A percentile compares a stretch with the other conserved stretches of the same genome.
Conservation (phyloP, 2,113 vertebrate species). For the Phrynosoma blainvillii region DNA sequence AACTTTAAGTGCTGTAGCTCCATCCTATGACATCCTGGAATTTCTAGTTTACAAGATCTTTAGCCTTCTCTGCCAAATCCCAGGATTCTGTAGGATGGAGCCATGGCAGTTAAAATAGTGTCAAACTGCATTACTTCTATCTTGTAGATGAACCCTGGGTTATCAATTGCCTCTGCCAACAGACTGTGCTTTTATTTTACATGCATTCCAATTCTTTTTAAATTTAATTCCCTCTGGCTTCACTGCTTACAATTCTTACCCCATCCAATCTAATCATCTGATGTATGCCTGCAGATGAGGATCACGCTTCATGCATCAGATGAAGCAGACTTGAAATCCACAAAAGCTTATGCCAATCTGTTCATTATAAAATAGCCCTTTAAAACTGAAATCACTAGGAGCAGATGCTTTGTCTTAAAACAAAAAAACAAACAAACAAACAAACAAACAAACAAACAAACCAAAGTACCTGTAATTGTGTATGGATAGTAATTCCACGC, state of each 20-base stretch:
- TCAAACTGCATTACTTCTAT: too few species aligned
- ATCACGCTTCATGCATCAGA: neutral
- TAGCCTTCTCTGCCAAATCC: too few species aligned
- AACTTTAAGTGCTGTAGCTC: too few species aligned
- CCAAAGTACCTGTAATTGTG: constrained; percentile 92
- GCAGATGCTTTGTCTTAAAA: neutral
- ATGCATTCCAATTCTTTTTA: neutral
- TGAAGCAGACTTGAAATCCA: neutral
- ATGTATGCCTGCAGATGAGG: neutral
- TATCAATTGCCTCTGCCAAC: neutral
- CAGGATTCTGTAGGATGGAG: too few species aligned
- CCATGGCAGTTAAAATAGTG: too few species aligned
- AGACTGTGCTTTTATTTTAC: neutral
- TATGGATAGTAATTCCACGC: constrained; percentile 99
- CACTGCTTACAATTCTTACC: neutral
- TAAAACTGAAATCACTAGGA: neutral
- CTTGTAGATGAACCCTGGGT: too few species aligned
- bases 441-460: neutral
- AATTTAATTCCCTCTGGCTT: neutral
- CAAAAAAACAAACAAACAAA: neutral
- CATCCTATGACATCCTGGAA: too few species aligned
- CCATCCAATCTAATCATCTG: neutral
- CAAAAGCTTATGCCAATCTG: neutral
- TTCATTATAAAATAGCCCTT: neutral
- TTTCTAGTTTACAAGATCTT: too few species aligned